Conservation (phyloP, 37 sponge, comb jelly and placozoan species). For the Crambe crambe region DNA sequence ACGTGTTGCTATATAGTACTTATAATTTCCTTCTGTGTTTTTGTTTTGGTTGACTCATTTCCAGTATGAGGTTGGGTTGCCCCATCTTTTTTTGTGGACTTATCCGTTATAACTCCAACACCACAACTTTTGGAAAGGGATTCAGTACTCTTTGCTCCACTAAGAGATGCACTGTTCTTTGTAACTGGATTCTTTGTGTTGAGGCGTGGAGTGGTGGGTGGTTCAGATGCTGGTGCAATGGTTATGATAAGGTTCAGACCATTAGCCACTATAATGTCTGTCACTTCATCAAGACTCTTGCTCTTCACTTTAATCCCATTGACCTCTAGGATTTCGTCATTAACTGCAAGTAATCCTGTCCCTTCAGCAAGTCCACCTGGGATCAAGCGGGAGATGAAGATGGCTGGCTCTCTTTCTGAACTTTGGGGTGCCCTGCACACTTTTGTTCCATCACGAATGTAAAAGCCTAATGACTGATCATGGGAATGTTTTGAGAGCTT, state of each 20-base stretch:
- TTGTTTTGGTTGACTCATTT: too few species aligned
- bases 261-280: conserved; percentile 99
- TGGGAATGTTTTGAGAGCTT: conserved; percentile 94
- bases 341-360: conserved; percentile 96
- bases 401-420: conserved; percentile 93
- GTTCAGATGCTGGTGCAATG: conserved; percentile 85
- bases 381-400: conserved; percentile 98
- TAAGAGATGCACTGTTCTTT: too few species aligned
- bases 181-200: too few species aligned
- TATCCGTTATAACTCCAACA: too few species aligned
- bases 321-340: conserved; percentile 98
- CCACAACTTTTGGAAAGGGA: too few species aligned
- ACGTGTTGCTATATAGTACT: too few species aligned
- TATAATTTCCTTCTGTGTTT: too few species aligned
- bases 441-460: conserved; percentile 97
- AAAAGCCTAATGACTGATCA: conserved; percentile 95
- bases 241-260: conserved; percentile 98
- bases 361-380: conserved; percentile 98
- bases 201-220: conserved; percentile 73
- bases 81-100: too few species aligned
- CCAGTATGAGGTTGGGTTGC: too few species aligned
- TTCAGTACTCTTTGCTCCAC: too few species aligned
- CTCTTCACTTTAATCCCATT: conserved; percentile 95
- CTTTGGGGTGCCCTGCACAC: conserved; percentile 91
- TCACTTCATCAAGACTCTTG: conserved; percentile 97